A percentile compares a stretch with the other conserved stretches of the same genome.
Evolutionary conservation across 2,797 vertebrate species (phyloP).

Genomic region (Stomatorhinus walkeri): DNA sequence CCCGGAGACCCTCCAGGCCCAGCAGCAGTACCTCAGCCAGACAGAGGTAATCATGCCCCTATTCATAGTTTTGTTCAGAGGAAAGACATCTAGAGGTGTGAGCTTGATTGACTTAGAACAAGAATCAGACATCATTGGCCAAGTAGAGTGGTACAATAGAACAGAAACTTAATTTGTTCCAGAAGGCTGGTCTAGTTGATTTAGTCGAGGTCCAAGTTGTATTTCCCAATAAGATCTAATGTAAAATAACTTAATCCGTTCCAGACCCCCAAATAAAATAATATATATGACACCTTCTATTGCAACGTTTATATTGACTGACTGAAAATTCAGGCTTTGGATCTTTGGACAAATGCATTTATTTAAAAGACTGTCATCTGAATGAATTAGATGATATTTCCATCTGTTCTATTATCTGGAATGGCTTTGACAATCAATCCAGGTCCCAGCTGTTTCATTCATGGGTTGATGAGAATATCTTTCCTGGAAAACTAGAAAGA

Average conservation of each 20-base stretch:
- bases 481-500: background rate
- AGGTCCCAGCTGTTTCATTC: background rate
- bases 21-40: constrained; percentile 46
- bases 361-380: background rate
- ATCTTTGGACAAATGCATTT: background rate
- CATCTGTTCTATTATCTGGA: background rate
- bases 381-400: background rate
- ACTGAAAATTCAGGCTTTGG: background rate
- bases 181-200: background rate
- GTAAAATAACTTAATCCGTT: background rate
- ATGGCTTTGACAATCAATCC: background rate
- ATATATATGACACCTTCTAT: background rate
- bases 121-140: background rate
- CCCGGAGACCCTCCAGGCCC: constrained; percentile 28
- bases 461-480: background rate
- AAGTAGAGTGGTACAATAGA: background rate
- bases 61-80: background rate
- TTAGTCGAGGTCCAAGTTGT: background rate
- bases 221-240: background rate
- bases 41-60: constrained; percentile 37
- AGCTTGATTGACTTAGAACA: background rate
- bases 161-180: background rate
- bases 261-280: background rate
- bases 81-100: background rate
- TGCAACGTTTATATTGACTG: background rate